Evolutionary conservation across 1,140 invertebrate species (phyloP).

Genomic region (Drosophila dunni): DNA sequence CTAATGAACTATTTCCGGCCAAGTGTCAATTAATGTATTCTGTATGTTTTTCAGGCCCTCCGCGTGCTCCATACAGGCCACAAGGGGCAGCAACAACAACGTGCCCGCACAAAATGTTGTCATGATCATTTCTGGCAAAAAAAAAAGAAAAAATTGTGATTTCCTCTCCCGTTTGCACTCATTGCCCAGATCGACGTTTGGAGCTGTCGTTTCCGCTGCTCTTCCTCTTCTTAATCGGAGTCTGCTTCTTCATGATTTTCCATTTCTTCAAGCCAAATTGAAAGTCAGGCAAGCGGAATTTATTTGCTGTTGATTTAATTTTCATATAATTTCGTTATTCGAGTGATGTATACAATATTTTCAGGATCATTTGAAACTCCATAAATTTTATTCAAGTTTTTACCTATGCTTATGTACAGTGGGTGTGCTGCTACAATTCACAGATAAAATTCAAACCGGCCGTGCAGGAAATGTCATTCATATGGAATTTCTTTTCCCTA

Average conservation of each 20-base stretch:
- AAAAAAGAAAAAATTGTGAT: slow-evolving; percentile 36
- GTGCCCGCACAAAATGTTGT: slow-evolving; percentile 77
- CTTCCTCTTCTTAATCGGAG: slow-evolving; percentile 1
- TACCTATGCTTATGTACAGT: no score
- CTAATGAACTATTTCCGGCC: slow-evolving; percentile 83
- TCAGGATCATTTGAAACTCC: background rate
- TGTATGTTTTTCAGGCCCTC: slow-evolving; percentile 56
- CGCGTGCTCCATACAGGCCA: slow-evolving; percentile 44
- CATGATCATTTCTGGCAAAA: slow-evolving; percentile 70
- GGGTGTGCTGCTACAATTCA: background rate
- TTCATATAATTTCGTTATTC: slow-evolving; percentile 25
- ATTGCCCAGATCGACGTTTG: background rate
- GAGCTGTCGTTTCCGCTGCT: slow-evolving; percentile 56
- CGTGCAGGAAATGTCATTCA: slow-evolving; percentile 3
- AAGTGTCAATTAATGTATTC: slow-evolving; percentile 83
- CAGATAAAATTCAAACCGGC: background rate
- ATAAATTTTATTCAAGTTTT: no score
- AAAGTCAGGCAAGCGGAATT: slow-evolving; percentile 57
- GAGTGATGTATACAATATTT: no score
- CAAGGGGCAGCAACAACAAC: slow-evolving; percentile 53
- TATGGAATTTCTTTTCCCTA: background rate
- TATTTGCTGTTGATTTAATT: slow-evolving; percentile 57
- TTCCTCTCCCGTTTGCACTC: slow-evolving; percentile 4
- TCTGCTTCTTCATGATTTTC: slow-evolving; percentile 11
- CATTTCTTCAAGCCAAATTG: slow-evolving; percentile 59